phyloP scores from a whole-genome alignment of 2,797 vertebrate species.

The Enteromius trimaculatus region DNA sequence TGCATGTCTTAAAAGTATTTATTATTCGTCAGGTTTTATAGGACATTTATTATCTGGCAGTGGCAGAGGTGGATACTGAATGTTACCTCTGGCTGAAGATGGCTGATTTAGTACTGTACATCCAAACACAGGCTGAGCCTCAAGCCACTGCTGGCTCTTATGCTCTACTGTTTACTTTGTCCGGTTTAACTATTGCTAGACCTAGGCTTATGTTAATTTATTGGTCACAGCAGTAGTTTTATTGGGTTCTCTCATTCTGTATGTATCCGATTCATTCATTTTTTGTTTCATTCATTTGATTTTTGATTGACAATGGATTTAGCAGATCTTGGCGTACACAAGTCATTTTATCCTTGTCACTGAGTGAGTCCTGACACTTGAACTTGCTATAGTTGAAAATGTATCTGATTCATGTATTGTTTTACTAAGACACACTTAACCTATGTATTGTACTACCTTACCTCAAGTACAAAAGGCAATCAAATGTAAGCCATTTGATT shows the following conservation, averaged over 20 bases:
- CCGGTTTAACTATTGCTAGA: slow-evolving; percentile 50
- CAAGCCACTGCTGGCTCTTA: slow-evolving; percentile 36
- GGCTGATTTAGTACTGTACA: slow-evolving; percentile 58
- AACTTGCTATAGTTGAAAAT: slow-evolving; percentile 71
- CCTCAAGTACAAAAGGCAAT: slow-evolving; percentile 73
- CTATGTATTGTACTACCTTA: slow-evolving; percentile 75
- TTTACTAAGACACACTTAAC: slow-evolving; percentile 63
- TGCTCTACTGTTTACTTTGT: slow-evolving; percentile 50
- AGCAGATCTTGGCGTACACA: slow-evolving; percentile 33
- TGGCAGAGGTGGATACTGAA: slow-evolving; percentile 55
- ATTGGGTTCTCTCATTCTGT: slow-evolving; percentile 36
- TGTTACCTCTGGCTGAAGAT: slow-evolving; percentile 52
- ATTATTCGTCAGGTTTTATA: slow-evolving; percentile 67
- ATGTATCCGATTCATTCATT: slow-evolving; percentile 5
- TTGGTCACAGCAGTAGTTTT: slow-evolving; percentile 47
- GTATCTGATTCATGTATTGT: slow-evolving; percentile 71
- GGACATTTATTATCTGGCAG: slow-evolving; percentile 60
- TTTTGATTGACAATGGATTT: slow-evolving; percentile 29
- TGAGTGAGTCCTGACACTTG: slow-evolving; percentile 79
- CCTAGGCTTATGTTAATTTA: slow-evolving; percentile 57
- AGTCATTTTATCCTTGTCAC: slow-evolving; percentile 57
- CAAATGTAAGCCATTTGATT: slow-evolving; percentile 29
- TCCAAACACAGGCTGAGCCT: slow-evolving; percentile 48
- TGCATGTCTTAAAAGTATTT: slow-evolving; percentile 77
- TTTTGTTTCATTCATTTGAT: slow-evolving; percentile 2